phyloP scores from a whole-genome alignment of 2,888 invertebrate species.

The Sabatieria punctata region DNA sequence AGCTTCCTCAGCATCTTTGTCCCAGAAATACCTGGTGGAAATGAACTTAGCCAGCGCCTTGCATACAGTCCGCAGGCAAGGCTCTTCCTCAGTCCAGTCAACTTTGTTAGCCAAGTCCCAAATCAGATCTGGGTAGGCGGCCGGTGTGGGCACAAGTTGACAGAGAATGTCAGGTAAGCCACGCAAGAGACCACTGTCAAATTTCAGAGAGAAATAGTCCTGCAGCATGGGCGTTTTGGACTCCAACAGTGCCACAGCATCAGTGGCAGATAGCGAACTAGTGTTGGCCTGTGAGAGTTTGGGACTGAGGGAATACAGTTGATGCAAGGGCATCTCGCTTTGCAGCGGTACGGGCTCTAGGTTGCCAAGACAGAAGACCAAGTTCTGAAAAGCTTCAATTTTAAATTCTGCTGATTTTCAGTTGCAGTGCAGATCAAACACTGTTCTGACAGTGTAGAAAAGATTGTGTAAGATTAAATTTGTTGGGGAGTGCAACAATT shows the following conservation, averaged over 20 bases:
- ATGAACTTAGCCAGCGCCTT: neutral
- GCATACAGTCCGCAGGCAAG: constrained; percentile 51
- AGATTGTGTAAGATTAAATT: too few species aligned
- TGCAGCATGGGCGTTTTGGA: constrained; percentile 59
- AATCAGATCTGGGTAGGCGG: constrained; percentile 58
- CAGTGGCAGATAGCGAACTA: too few species aligned
- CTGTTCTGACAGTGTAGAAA: too few species aligned
- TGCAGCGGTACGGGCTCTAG: constrained; percentile 48
- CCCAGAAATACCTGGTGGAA: too few species aligned
- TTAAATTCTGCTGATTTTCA: neutral
- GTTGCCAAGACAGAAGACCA: constrained; percentile 75
- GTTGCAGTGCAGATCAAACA: too few species aligned
- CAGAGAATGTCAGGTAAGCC: constrained; percentile 62
- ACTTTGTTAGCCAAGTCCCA: constrained; percentile 65
- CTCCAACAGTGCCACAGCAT: constrained; percentile 47
- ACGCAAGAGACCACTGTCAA: constrained; percentile 48
- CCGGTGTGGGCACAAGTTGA: constrained; percentile 58
- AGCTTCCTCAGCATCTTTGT: too few species aligned
- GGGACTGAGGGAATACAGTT: too few species aligned
- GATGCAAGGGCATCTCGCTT: too few species aligned
- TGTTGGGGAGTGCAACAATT: too few species aligned
- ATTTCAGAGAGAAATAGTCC: constrained; percentile 81
- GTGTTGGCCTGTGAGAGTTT: too few species aligned
- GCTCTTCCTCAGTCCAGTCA: constrained; percentile 63
- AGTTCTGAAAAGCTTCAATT: constrained; percentile 44